These are phyloP conservation scores for Physella acuta DNA, from an alignment of 1,140 invertebrate species.

Conservation along the genomic window DNA sequence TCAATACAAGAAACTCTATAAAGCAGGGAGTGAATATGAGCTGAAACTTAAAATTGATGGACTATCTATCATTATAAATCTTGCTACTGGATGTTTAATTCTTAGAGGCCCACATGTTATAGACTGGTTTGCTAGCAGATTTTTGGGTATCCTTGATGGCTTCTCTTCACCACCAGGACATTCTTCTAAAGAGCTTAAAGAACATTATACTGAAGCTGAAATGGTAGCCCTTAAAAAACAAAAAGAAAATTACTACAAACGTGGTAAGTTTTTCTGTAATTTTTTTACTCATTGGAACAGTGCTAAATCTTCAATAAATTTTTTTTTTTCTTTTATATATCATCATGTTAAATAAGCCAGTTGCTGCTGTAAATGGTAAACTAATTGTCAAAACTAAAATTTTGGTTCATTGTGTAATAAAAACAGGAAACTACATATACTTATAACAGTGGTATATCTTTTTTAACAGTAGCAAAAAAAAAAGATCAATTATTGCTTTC, in stretches of 20 bases:
- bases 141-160: slow-evolving; percentile 6
- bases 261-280: background rate
- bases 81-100: slow-evolving; percentile 19
- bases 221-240: background rate
- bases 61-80: slow-evolving; percentile 17
- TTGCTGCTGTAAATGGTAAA: no score
- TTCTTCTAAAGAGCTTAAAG: background rate
- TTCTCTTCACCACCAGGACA: background rate
- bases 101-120: slow-evolving; percentile 17
- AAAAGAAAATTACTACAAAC: background rate
- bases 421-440: no score
- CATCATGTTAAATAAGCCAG: no score
- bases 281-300: background rate
- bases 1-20: slow-evolving; percentile 19
- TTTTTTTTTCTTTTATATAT: no score
- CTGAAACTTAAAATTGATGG: slow-evolving; percentile 23
- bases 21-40: slow-evolving; percentile 21
- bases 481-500: background rate
- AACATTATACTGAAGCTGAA: slow-evolving; percentile 14
- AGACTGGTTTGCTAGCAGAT: slow-evolving; percentile 24
- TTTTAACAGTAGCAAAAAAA: background rate
- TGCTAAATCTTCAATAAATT: background rate
- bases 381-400: no score
- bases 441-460: background rate
- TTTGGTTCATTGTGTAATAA: no score